phyloP scores from a whole-genome alignment of 2,888 invertebrate genomes.

The Calameuta filiformis region DNA sequence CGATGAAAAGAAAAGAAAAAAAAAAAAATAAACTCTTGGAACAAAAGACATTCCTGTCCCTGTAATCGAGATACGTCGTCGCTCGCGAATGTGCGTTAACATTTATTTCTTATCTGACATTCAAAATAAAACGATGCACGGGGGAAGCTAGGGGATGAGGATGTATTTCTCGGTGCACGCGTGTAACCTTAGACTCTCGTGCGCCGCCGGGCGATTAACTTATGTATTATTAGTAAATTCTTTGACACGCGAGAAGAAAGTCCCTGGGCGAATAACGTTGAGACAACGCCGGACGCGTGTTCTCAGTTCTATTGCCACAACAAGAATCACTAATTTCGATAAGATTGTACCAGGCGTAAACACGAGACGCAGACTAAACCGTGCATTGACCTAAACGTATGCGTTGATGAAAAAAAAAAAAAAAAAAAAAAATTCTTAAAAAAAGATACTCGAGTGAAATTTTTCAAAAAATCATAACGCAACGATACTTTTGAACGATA shows the following conservation, averaged over 20 bases:
- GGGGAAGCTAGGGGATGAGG: conserved; percentile 6
- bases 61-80: not conserved
- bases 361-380: not conserved
- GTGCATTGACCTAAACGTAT: not conserved
- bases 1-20: not conserved
- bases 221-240: conserved; percentile 26
- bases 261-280: conserved; percentile 3
- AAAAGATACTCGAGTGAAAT: not conserved
- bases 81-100: not conserved
- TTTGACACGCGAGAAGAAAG: conserved; percentile 27
- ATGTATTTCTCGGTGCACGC: conserved; percentile 19
- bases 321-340: conserved; percentile 30
- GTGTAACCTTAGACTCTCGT: conserved; percentile 21
- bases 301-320: conserved; percentile 33
- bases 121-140: not conserved
- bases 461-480: not conserved
- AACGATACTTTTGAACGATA: not conserved
- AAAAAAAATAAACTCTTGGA: not conserved
- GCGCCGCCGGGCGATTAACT: not conserved
- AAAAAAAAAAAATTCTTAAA: not conserved
- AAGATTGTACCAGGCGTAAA: conserved; percentile 26
- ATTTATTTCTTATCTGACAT: not conserved
- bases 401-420: not conserved
- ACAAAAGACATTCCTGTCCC: not conserved
- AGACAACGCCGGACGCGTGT: conserved; percentile 38